Percentiles rank a stretch among this genome's conserved stretches.
phyloP scores from a whole-genome alignment of 2,113 vertebrate genomes.

The Misgurnus anguillicaudatus region DNA sequence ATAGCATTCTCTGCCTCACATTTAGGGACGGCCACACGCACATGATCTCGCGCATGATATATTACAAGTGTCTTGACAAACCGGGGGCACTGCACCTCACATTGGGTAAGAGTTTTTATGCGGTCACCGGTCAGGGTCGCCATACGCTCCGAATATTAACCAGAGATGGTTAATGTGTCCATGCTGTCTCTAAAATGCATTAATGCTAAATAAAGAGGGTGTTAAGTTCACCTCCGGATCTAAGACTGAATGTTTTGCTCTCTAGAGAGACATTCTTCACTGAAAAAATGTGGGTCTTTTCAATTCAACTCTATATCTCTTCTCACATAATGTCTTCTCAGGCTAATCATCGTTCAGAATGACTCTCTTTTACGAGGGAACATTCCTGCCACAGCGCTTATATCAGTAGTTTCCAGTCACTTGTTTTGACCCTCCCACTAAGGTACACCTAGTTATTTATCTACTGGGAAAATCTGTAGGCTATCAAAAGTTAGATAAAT shows the following conservation, averaged over 20 bases:
- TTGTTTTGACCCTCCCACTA: no score
- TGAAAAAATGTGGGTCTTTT: constrained; percentile 28
- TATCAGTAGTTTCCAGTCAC: no score
- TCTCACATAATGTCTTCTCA: no score
- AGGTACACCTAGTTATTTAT: no score
- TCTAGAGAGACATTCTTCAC: constrained; percentile 32
- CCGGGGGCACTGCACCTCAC: no score
- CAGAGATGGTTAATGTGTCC: constrained; percentile 21
- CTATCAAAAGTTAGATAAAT: no score
- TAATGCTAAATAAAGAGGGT: constrained; percentile 11
- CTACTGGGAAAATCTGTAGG: no score
- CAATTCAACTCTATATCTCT: no score
- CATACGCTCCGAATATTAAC: constrained; percentile 38
- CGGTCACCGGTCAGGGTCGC: constrained; percentile 3
- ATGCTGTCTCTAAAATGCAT: constrained; percentile 26
- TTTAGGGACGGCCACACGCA: not conserved
- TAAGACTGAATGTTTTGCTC: constrained; percentile 25
- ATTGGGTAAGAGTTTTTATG: not conserved
- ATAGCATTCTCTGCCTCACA: constrained; percentile 51
- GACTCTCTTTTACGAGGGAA: no score
- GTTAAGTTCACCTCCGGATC: constrained; percentile 7
- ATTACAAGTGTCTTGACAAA: constrained; percentile 7
- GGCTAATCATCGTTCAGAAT: no score
- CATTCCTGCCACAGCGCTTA: no score
- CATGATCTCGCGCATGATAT: not conserved